Evolutionary conservation across 2,888 invertebrate species (phyloP).

Genomic region (Lasioglossum oenotherae): DNA sequence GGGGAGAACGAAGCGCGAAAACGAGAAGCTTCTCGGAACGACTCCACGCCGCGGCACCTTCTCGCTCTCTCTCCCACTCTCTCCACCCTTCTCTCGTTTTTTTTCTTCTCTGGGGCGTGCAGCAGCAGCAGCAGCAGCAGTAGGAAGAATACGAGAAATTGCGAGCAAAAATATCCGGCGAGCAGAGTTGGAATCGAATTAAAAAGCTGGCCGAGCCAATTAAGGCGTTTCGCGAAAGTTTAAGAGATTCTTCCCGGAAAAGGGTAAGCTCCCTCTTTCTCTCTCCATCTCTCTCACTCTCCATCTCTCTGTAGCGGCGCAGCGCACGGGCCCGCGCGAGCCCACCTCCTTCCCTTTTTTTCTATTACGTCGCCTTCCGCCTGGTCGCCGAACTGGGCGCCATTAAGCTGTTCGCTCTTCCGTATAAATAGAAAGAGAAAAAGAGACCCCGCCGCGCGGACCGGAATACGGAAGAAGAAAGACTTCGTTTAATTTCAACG

Average conservation of each 20-base stretch:
- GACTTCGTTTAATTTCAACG: slow-evolving; percentile 62
- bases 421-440: slow-evolving; percentile 78
- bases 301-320: not conserved
- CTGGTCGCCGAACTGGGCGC: slow-evolving; percentile 78
- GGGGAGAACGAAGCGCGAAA: slow-evolving; percentile 25
- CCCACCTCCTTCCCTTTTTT: slow-evolving; percentile 72
- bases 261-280: slow-evolving; percentile 45
- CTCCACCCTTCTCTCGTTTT: slow-evolving; percentile 27
- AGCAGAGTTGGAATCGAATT: slow-evolving; percentile 71
- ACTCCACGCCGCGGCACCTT: slow-evolving; percentile 21
- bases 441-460: slow-evolving; percentile 32
- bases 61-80: slow-evolving; percentile 11
- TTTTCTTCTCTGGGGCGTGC: not conserved
- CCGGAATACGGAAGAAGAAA: slow-evolving; percentile 27
- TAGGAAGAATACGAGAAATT: slow-evolving; percentile 58
- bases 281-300: not conserved
- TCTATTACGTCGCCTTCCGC: slow-evolving; percentile 81
- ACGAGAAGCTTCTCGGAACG: slow-evolving; percentile 31
- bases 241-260: slow-evolving; percentile 64
- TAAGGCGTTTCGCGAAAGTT: slow-evolving; percentile 72
- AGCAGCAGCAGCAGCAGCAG: not conserved
- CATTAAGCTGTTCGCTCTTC: slow-evolving; percentile 81
- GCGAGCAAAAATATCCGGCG: slow-evolving; percentile 62
- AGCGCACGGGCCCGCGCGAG: slow-evolving; percentile 38
- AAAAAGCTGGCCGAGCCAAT: slow-evolving; percentile 73